Evolutionary conservation across 2,888 invertebrate genomes (phyloP), one percentile per base, ranked within the genome.

Genomic region (Hyposoter didymator): DNA sequence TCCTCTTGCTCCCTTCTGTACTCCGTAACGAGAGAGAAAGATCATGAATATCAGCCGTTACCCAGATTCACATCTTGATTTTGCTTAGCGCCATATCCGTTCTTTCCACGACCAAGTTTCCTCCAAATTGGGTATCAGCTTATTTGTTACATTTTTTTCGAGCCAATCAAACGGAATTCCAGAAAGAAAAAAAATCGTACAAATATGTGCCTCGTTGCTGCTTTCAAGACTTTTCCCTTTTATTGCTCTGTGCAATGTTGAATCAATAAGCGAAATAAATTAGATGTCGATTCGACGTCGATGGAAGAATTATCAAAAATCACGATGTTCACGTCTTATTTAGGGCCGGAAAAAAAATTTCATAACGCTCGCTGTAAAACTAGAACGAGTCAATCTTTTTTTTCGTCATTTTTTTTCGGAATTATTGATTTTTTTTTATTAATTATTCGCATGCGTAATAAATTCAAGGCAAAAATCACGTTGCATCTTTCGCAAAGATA

Each of bases 1-100:
- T 86, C 62, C 74, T 76, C 80, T 82, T 86, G 49, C 66, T 79
- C 78, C 79, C 82, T 52, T 79, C 66, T 73, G 45, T 45, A n/a
- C 67, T 59, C 80, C 69, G 76, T 76, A 66, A 69, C 35, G 47
- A 70, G 45, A 79, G 17, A 74, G 39, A 76, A 62, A 88, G 81
- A 89, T 90, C 89, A 89, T 88, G 90, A 90, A 90, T 90, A 88
- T 86, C 64, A 76, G 75, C 87, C 84, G 89, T 90, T 91, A 88
- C 86, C 88, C 87, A 87, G 88, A 90, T 90, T 90, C 89, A 69
- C 49, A 45, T 72, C 64, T 35, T 35, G 78, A 78, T 87, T 82
- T 73, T 67, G 5, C 64, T 67, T 45, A 69, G 47, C 75, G 70
- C 35, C 75, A 64, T 76, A 55, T 78, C 45, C 49, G 66, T 67